phyloP scores from a whole-genome alignment of 2,888 invertebrate species.

The Cephus pygmeus region DNA sequence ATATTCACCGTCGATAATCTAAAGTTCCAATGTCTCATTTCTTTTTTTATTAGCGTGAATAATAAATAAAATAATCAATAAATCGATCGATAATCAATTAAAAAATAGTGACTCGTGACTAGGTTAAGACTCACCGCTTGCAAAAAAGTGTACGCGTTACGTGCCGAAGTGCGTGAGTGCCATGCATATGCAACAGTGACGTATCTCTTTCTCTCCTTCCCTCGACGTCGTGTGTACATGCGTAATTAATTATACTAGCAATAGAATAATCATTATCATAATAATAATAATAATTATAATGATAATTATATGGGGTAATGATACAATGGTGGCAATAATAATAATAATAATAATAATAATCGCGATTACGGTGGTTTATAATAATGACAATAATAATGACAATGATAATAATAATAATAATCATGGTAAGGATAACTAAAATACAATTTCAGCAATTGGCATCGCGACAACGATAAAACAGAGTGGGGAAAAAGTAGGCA shows the following conservation, averaged over 20 bases:
- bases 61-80: conserved; percentile 65
- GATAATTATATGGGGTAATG: conserved; percentile 13
- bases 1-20: conserved; percentile 15
- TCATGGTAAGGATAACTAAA: not conserved
- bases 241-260: conserved; percentile 29
- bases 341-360: conserved; percentile 38
- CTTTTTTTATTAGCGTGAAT: conserved; percentile 41
- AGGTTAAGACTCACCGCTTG: conserved; percentile 66
- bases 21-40: conserved; percentile 34
- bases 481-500: not conserved
- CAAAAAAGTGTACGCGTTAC: conserved; percentile 49
- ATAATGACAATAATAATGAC: conserved; percentile 23
- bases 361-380: conserved; percentile 18
- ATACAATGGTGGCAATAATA: conserved; percentile 27
- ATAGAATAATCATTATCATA: conserved; percentile 43
- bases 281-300: conserved; percentile 39
- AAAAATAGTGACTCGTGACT: conserved; percentile 66
- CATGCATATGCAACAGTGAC: conserved; percentile 1
- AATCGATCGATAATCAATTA: conserved; percentile 58
- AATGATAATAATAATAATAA: not conserved
- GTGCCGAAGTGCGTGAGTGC: conserved; percentile 23
- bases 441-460: not conserved
- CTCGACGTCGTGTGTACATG: not conserved
- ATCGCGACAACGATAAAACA: not conserved
- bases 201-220: not conserved